Percentiles rank a stretch among this genome's conserved stretches.
phyloP scores from a whole-genome alignment of 2,113 vertebrate genomes.

The Pomatostomus ruficeps region DNA sequence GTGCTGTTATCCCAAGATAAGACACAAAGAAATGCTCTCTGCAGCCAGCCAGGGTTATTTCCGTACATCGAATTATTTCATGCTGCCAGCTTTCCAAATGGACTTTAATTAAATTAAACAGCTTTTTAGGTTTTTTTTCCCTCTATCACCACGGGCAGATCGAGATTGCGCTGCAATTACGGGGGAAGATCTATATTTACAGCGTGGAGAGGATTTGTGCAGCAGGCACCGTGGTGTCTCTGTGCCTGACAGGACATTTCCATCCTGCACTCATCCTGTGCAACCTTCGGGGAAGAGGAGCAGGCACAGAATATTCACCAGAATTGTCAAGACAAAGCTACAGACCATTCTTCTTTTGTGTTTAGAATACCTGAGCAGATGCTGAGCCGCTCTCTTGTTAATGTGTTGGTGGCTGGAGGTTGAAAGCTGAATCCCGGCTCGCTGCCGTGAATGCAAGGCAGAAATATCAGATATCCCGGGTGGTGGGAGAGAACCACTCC shows the following conservation, averaged over 20 bases:
- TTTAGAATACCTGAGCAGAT: background rate
- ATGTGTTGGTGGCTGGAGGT: background rate
- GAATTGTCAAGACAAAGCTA: background rate
- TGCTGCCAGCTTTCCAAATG: constrained; percentile 50
- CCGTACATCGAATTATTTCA: constrained; percentile 45
- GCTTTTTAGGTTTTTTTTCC: background rate
- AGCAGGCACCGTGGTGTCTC: background rate
- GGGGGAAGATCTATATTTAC: constrained; percentile 51
- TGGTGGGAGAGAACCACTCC: background rate
- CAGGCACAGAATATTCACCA: background rate
- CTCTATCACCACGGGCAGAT: constrained; percentile 53
- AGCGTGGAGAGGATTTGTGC: constrained; percentile 10
- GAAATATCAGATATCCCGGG: background rate
- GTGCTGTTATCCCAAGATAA: constrained; percentile 40
- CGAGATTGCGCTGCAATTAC: constrained; percentile 34
- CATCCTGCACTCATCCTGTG: background rate
- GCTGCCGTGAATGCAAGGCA: background rate
- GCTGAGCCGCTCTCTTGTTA: background rate
- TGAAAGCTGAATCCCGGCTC: background rate
- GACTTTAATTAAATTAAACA: constrained; percentile 65
- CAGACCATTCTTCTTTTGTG: background rate
- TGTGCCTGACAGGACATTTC: background rate
- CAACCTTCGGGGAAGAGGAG: background rate
- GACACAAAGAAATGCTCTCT: constrained; percentile 5
- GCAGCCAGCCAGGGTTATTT: background rate